phyloP scores from a whole-genome alignment of 1,140 invertebrate genomes.

The Neocloeon triangulifer region DNA sequence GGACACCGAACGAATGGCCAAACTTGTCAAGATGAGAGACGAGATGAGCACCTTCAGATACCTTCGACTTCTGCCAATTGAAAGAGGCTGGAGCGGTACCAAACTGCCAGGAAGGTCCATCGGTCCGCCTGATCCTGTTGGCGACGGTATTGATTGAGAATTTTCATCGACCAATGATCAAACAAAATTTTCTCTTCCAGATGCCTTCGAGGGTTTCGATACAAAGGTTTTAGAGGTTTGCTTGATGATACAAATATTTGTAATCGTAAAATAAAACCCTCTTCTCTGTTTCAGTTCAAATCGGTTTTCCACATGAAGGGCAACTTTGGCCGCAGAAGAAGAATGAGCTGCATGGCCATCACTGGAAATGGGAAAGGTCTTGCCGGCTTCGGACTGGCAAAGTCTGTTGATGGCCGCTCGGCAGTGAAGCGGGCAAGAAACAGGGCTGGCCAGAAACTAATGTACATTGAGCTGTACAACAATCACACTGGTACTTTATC shows the following conservation, averaged over 20 bases:
- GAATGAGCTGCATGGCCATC: constrained; percentile 42
- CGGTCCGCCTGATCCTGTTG: constrained; percentile 66
- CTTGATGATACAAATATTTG: too few relatives aligned
- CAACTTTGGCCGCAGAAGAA: constrained; percentile 50
- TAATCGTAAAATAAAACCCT: too few relatives aligned
- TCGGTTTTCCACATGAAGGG: constrained; percentile 65
- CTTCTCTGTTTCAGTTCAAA: constrained; percentile 32
- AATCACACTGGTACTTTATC: constrained; percentile 49
- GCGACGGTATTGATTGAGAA: constrained; percentile 27
- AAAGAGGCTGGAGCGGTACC: constrained; percentile 72
- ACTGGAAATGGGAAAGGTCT: constrained; percentile 80
- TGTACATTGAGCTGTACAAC: constrained; percentile 58
- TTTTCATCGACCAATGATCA: neutral
- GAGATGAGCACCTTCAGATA: constrained; percentile 32
- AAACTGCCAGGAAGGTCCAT: constrained; percentile 62
- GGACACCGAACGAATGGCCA: constrained; percentile 44
- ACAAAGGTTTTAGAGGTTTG: constrained; percentile 54
- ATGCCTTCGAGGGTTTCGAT: constrained; percentile 72
- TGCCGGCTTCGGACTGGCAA: constrained; percentile 56
- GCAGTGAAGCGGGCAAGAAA: constrained; percentile 59
- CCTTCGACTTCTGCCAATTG: constrained; percentile 46
- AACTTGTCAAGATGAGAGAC: constrained; percentile 46
- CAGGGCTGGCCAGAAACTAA: constrained; percentile 62
- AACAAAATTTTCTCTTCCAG: constrained; percentile 24
- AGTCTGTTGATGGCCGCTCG: constrained; percentile 33